Evolutionary conservation across 2,797 vertebrate genomes (phyloP).

Genomic region (Propithecus perrieri): DNA sequence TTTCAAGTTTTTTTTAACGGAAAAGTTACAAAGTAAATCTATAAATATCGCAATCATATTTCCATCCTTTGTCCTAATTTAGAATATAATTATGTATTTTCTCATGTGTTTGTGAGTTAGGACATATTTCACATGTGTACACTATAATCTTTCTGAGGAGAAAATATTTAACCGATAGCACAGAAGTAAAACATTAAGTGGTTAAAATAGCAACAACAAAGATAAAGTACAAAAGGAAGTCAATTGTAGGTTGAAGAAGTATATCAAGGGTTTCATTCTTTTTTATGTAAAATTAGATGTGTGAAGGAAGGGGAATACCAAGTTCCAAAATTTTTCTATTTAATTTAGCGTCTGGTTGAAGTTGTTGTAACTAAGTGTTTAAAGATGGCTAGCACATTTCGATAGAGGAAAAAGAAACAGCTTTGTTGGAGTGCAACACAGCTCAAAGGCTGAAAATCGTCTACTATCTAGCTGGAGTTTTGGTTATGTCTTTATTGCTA

Average conservation of each 20-base stretch:
- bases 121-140: neutral
- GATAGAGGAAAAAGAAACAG: neutral
- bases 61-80: neutral
- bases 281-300: constrained; percentile 34
- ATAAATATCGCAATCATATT: neutral
- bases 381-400: constrained; percentile 22
- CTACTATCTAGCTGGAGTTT: neutral
- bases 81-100: neutral
- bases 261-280: neutral
- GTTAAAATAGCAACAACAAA: neutral
- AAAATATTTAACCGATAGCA: constrained; percentile 25
- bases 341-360: constrained; percentile 39
- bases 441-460: neutral
- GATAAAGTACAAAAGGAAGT: neutral
- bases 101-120: constrained; percentile 8
- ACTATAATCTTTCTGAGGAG: neutral
- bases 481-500: neutral
- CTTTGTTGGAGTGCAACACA: neutral
- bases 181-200: neutral
- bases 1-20: constrained; percentile 1
- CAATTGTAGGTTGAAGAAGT: neutral
- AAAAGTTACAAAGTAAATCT: neutral
- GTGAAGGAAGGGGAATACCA: neutral
- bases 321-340: constrained; percentile 11
- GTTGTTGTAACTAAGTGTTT: constrained; percentile 19